phyloP scores from a whole-genome alignment of 1,140 invertebrate genomes.

The Nasonia giraulti region DNA sequence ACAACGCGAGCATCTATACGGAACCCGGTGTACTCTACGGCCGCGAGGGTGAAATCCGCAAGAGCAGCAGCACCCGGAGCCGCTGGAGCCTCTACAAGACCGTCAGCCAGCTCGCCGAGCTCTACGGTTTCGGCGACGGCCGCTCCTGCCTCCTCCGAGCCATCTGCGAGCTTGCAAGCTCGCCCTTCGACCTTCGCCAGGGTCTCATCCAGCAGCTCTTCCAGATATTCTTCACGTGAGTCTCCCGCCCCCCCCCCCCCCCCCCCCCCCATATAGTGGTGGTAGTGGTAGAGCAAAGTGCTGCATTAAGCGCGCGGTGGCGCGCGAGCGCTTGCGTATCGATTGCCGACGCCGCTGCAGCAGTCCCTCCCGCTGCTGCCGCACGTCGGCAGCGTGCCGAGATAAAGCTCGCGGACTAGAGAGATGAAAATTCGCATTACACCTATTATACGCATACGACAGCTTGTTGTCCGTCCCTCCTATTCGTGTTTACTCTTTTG shows the following conservation, averaged over 20 bases:
- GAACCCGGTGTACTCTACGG: constrained; percentile 75
- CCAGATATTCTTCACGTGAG: constrained; percentile 72
- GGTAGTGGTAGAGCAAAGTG: background rate
- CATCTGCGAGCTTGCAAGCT: constrained; percentile 72
- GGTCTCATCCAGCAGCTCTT: constrained; percentile 72
- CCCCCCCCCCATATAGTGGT: too few relatives aligned
- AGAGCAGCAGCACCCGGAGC: constrained; percentile 54
- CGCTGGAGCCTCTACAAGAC: constrained; percentile 71
- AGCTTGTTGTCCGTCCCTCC: too few relatives aligned
- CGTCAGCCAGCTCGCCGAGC: constrained; percentile 60
- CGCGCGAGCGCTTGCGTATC: constrained; percentile 32
- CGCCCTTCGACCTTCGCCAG: constrained; percentile 68
- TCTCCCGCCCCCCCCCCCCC: background rate
- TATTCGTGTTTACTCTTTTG: background rate
- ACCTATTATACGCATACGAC: too few relatives aligned
- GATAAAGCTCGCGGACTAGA: background rate
- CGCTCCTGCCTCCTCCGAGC: constrained; percentile 70
- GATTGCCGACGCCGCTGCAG: constrained; percentile 10
- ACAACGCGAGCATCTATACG: constrained; percentile 76
- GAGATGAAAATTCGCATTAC: background rate
- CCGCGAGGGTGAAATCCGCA: background rate
- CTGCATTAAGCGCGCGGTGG: too few relatives aligned
- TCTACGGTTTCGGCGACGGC: constrained; percentile 67
- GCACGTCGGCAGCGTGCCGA: constrained; percentile 24
- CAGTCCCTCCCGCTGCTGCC: background rate